Evolutionary conservation across 2,888 invertebrate genomes (phyloP).

Genomic region (Helicoverpa assulta): DNA sequence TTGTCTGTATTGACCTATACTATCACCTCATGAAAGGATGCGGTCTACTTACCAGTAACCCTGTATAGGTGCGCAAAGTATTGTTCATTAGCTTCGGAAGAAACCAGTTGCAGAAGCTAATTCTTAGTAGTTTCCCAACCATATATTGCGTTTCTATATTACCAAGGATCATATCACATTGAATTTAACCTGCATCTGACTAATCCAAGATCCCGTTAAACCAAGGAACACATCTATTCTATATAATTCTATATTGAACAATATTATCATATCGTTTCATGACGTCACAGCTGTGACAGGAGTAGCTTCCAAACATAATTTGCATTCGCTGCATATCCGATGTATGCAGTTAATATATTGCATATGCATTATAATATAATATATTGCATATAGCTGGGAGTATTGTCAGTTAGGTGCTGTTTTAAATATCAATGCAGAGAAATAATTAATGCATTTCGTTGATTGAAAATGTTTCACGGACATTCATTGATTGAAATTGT

Average conservation of each 20-base stretch:
- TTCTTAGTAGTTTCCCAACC: no score
- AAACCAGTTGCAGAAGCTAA: no score
- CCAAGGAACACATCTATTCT: background rate
- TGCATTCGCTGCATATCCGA: conserved; percentile 31
- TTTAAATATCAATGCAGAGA: conserved; percentile 10
- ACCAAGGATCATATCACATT: no score
- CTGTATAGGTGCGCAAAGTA: no score
- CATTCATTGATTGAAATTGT: no score
- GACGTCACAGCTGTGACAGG: background rate
- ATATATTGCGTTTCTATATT: no score
- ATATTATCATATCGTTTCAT: background rate
- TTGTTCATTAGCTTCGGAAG: no score
- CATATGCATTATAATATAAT: background rate
- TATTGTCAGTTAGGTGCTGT: background rate
- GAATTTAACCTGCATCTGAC: background rate
- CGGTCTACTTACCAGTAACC: no score
- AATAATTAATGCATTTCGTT: background rate
- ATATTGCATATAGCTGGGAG: background rate
- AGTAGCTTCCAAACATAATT: conserved; percentile 18
- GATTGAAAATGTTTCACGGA: no score
- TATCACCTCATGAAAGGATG: no score
- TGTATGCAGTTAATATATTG: conserved; percentile 1
- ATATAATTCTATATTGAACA: background rate
- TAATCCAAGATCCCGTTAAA: background rate
- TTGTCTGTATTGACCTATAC: no score